A percentile compares a stretch with the other conserved stretches of the same genome.
phyloP scores from a whole-genome alignment of 2,113 vertebrate species.

The Serilophus lunatus region DNA sequence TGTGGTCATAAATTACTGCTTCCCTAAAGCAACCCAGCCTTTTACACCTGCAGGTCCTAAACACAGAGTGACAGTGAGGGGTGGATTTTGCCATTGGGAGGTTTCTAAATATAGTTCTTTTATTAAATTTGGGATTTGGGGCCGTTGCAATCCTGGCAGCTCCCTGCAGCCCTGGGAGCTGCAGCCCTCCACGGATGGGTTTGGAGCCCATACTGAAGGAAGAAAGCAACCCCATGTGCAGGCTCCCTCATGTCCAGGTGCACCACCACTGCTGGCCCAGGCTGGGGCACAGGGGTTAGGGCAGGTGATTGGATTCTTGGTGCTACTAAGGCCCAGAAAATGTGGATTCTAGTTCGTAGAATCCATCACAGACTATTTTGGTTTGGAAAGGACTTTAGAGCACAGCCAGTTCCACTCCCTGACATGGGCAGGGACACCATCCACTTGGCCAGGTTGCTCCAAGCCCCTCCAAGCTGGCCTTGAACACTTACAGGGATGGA shows the following conservation, averaged over 20 bases:
- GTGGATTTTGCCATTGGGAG: background rate
- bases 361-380: background rate
- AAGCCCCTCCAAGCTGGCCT: background rate
- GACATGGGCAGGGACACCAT: background rate
- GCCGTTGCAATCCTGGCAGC: background rate
- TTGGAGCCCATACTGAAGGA: background rate
- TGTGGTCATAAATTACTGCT: background rate
- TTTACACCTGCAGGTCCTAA: background rate
- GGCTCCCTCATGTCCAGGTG: accelerated
- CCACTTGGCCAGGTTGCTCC: background rate
- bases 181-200: background rate
- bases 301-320: background rate
- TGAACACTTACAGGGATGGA: background rate
- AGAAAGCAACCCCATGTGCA: accelerated
- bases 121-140: background rate
- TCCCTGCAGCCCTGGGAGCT: background rate
- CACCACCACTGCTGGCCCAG: background rate
- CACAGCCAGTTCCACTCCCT: background rate
- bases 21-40: background rate
- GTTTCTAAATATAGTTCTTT: background rate
- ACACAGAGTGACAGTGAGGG: background rate
- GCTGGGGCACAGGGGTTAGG: background rate
- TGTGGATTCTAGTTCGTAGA: background rate
- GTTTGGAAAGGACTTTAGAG: background rate
- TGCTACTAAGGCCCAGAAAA: background rate